phyloP scores from a whole-genome alignment of 2,797 vertebrate genomes.

The Liparis tanakae region DNA sequence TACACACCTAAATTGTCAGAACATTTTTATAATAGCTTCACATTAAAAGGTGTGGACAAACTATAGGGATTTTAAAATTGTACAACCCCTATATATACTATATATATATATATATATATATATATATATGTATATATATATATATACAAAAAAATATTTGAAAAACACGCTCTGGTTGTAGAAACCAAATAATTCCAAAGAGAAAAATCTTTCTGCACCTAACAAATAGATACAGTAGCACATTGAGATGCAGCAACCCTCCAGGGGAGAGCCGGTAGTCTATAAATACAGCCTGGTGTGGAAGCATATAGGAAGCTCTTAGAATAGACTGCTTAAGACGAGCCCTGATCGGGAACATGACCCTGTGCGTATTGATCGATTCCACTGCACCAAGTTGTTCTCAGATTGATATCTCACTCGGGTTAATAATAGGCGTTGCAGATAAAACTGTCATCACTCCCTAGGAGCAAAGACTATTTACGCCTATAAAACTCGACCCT shows the following conservation, averaged over 20 bases:
- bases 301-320: conserved; percentile 21
- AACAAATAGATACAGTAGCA: conserved; percentile 16
- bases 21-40: background rate
- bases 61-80: conserved; percentile 17
- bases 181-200: background rate
- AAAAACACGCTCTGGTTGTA: background rate
- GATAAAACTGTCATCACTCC: conserved; percentile 41
- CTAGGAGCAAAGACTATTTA: conserved; percentile 41
- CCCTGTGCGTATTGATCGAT: conserved; percentile 43
- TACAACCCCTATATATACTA: background rate
- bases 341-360: conserved; percentile 41
- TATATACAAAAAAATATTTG: background rate
- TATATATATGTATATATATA: background rate
- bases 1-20: background rate
- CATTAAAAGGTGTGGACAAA: conserved; percentile 1
- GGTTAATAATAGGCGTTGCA: conserved; percentile 58
- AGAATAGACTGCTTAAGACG: conserved; percentile 42
- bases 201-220: background rate
- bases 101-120: background rate
- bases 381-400: conserved; percentile 42
- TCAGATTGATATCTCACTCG: conserved; percentile 47
- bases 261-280: background rate
- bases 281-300: conserved; percentile 34
- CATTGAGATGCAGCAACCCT: background rate
- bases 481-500: conserved; percentile 3